Evolutionary conservation across 2,888 invertebrate species (phyloP).

Genomic region (Acholoe squamosa): DNA sequence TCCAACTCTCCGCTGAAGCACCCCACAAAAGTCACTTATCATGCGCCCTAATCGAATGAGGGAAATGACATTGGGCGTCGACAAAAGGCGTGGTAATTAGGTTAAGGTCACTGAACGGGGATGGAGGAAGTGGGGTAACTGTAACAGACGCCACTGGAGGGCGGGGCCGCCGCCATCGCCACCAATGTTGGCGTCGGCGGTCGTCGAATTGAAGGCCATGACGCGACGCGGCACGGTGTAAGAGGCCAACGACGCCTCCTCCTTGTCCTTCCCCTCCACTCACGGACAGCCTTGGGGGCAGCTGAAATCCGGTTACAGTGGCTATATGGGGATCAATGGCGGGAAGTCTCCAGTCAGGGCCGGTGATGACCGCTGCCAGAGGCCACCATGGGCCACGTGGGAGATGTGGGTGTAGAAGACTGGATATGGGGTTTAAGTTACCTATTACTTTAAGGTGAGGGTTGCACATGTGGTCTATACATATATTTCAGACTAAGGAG

Average conservation of each 20-base stretch:
- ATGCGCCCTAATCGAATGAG: slow-evolving; percentile 48
- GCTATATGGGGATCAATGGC: slow-evolving; percentile 33
- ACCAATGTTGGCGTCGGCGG: not conserved
- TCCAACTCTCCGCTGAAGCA: not conserved
- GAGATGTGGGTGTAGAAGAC: not conserved
- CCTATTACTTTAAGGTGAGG: too few relatives aligned
- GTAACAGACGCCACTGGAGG: slow-evolving; percentile 35
- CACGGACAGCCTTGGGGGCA: not conserved
- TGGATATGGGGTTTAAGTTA: too few relatives aligned
- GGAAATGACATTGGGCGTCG: slow-evolving; percentile 49
- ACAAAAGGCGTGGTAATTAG: slow-evolving; percentile 46
- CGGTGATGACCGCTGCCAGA: not conserved
- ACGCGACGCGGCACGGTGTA: not conserved
- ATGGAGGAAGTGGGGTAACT: slow-evolving; percentile 11
- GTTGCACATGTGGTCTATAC: too few relatives aligned
- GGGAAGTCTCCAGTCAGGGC: not conserved
- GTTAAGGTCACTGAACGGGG: not conserved
- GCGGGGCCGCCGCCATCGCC: not conserved
- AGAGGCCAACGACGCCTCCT: not conserved
- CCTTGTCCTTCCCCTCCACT: not conserved
- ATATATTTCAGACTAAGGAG: too few relatives aligned
- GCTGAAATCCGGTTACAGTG: slow-evolving; percentile 38
- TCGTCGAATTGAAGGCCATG: not conserved
- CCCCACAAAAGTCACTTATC: slow-evolving; percentile 58
- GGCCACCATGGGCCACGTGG: not conserved